Evolutionary conservation across 2,113 vertebrate species (phyloP), one percentile per base, ranked within the genome.

Genomic region (Pituophis catenifer): DNA sequence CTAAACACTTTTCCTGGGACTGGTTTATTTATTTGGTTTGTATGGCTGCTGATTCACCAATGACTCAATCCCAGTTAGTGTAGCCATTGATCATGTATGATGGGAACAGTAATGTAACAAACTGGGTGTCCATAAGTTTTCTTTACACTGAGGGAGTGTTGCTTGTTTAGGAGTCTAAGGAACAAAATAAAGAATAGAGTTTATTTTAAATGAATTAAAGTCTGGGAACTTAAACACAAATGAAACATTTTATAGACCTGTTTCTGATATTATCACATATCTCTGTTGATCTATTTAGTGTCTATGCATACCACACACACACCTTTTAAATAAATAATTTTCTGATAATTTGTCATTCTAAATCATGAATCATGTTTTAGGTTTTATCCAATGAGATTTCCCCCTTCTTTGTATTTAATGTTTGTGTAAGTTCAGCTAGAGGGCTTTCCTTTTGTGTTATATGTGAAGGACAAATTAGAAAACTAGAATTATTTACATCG

Each of bases 391-490:
- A 90, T 86, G 59, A 88, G 26, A 70, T 52, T 85, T 93, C 13
- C 85, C 33, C 3, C 8, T 94, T 89, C 15, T 89, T 19, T 17
- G 86, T 86, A 33, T 0, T 1, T 57, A 0, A 29, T 89, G 8
- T 12, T 91, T 92, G 17, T 38, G 86, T 86, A 89, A 55, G 15
- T 75, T 94, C 26, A 52, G 26, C 33, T 92, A 88, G 50, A 54
- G 90, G 5, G 24, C 12, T 91, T 6, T 44, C 5, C 55, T 87
- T 90, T 90, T 86, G 59, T 89, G 44, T 50, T 88, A 24, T 48
- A 52, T 13, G 57, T 75, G 91, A 38, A 50, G 58, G 86, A 29
- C 85, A 58, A 38, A 57, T 94, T 94, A 75, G 70, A 88, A 94
- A 94, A 33, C 21, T 93, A 24, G 48, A n/a, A 89, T 55, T 0